These are phyloP conservation scores for Triplophysa dalaica DNA, from an alignment of 2,113 vertebrate species.

Conservation along the genomic window DNA sequence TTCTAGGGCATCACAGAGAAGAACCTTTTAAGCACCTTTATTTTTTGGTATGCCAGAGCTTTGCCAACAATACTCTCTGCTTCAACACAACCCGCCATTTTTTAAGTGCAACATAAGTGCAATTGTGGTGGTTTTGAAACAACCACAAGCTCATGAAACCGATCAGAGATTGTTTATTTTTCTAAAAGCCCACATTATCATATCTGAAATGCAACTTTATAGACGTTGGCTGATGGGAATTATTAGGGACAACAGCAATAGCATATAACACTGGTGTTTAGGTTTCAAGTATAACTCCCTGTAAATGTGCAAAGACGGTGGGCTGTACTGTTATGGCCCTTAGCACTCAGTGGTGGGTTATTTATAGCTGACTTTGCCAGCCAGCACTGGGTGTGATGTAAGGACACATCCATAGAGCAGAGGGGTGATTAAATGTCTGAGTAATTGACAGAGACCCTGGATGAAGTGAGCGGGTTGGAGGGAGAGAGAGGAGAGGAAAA, in stretches of 20 bases:
- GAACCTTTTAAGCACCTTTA: too few relatives aligned
- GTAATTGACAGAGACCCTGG: slow-evolving; percentile 53
- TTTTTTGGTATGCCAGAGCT: too few relatives aligned
- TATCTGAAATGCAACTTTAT: slow-evolving; percentile 18
- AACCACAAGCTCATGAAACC: background rate
- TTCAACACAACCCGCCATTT: too few relatives aligned
- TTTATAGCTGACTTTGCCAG: slow-evolving; percentile 62
- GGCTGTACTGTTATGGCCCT: slow-evolving; percentile 44
- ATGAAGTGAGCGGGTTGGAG: slow-evolving; percentile 34
- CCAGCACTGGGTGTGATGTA: slow-evolving; percentile 55
- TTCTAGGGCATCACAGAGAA: too few relatives aligned
- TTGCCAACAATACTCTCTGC: too few relatives aligned
- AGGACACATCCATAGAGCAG: slow-evolving; percentile 56
- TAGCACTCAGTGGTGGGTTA: slow-evolving; percentile 51
- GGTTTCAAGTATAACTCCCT: slow-evolving; percentile 35
- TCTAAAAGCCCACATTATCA: slow-evolving; percentile 6
- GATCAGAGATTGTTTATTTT: slow-evolving; percentile 30
- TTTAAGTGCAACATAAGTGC: too few relatives aligned
- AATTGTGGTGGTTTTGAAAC: too few relatives aligned
- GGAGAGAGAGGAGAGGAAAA: slow-evolving; percentile 30
- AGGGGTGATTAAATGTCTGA: slow-evolving; percentile 59
- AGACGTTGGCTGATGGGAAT: slow-evolving; percentile 23
- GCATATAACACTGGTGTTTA: slow-evolving; percentile 30
- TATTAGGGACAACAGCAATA: slow-evolving; percentile 20
- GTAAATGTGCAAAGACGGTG: slow-evolving; percentile 35